Evolutionary conservation across 2,888 invertebrate species (phyloP), one percentile per base, ranked within the genome.

Genomic region (Marronus borbonicus): DNA sequence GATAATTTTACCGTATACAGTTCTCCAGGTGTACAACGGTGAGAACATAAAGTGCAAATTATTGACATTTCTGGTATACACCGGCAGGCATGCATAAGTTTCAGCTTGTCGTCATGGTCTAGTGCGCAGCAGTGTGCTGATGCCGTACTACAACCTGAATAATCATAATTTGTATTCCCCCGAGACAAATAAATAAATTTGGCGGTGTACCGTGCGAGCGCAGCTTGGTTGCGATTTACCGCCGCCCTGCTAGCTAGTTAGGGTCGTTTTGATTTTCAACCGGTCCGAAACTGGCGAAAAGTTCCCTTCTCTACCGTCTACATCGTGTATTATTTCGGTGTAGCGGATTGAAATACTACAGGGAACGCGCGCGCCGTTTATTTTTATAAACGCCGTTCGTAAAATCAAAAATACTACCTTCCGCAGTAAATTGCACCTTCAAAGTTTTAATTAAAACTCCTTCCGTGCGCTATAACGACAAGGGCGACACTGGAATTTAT

Each of bases 101-200:
- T 62, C 62, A 31, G 24, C 14, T 62, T 28, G 44, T 44, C n/a
- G 62, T 65, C 14, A 65, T 17, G 65, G 36, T 65, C 17, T 66
- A 20, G 44, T 44, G 65, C 39, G n/a, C 65, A 62, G 65, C 50
- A 28, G 20, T 49, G 52, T 58, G 55, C 24, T 28, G 52, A 80
- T 74, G 20, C 78, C 78, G 70, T 66, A 68, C 55, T 75, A 80
- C 76, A 80, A 81, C 78, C 82, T 79, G 81, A 81, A 82, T 84
- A 85, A 85, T 86, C 86, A 85, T 85, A 86, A 86, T 86, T 86
- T 85, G 83, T 83, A 75, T 79, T 85, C 87, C 84, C 86, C 20
- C 66, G 84, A 84, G 86, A 83, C 80, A 83, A 83, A 87, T 87
- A 85, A 86, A 86, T 87, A 85, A 86, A 84, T 85, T 86, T 85